Conservation (phyloP, 2,888 invertebrate species). For the Carabus problematicus region DNA sequence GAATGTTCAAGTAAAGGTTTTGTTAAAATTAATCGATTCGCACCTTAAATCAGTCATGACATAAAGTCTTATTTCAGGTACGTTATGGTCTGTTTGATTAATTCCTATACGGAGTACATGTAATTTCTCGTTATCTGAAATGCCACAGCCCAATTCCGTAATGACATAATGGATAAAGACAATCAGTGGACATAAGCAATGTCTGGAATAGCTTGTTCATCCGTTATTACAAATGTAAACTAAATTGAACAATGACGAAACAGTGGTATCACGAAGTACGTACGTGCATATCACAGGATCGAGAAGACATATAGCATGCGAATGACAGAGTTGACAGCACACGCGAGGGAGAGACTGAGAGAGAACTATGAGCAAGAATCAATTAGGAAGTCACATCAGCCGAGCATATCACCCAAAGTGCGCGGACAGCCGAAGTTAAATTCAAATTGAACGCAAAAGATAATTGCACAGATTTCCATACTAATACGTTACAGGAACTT, state of each 20-base stretch:
- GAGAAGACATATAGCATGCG: conserved; percentile 1
- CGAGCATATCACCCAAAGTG: conserved; percentile 13
- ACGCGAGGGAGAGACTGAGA: not conserved
- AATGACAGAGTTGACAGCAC: conserved; percentile 4
- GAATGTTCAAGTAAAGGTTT: too few species aligned
- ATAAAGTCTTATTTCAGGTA: too few species aligned
- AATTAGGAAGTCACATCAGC: conserved; percentile 41
- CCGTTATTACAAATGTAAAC: conserved; percentile 37
- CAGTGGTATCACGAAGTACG: not conserved
- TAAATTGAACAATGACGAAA: conserved; percentile 32
- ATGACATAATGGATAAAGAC: too few species aligned
- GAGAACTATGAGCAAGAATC: conserved; percentile 24
- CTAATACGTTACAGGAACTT: conserved; percentile 43
- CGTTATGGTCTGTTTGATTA: too few species aligned
- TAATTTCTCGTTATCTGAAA: too few species aligned
- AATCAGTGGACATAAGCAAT: too few species aligned
- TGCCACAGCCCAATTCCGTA: too few species aligned
- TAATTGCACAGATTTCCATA: conserved; percentile 44
- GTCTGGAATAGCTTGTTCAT: too few species aligned
- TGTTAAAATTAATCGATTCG: too few species aligned
- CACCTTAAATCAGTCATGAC: too few species aligned
- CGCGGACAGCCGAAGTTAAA: conserved; percentile 27
- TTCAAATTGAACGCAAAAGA: conserved; percentile 42
- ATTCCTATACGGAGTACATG: too few species aligned
- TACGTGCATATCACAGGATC: not conserved